phyloP scores from a whole-genome alignment of 2,113 vertebrate genomes.

The Hippolais icterina region DNA sequence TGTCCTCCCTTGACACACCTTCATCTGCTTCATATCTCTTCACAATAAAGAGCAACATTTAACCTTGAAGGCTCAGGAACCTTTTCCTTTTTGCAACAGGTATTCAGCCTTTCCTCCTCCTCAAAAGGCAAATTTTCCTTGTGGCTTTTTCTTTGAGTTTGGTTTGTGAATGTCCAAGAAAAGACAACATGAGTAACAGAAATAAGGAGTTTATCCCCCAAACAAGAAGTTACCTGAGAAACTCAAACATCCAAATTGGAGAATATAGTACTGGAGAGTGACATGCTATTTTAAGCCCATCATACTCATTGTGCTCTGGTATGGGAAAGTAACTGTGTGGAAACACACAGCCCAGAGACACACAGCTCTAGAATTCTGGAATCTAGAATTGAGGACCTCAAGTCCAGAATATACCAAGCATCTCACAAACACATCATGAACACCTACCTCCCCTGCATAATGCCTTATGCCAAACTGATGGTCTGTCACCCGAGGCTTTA shows the following conservation, averaged over 20 bases:
- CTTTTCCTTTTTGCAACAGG: not conserved
- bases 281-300: not conserved
- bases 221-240: not conserved
- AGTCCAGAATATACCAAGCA: not conserved
- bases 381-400: not conserved
- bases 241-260: not conserved
- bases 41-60: not conserved
- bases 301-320: not conserved
- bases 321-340: fast-evolving
- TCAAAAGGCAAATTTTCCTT: not conserved
- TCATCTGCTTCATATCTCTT: not conserved
- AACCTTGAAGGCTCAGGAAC: not conserved
- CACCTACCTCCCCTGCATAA: conserved; percentile 89
- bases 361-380: not conserved
- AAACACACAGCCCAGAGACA: not conserved
- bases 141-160: not conserved
- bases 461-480: conserved; percentile 92
- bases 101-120: not conserved
- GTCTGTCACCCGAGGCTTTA: conserved; percentile 89
- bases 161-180: not conserved
- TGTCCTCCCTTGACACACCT: not conserved
- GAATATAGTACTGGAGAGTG: not conserved
- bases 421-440: not conserved
- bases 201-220: not conserved
- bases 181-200: not conserved